Base-by-base conservation (phyloP, 2,113 vertebrate genomes). In the Corythoichthys intestinalis region DNA sequence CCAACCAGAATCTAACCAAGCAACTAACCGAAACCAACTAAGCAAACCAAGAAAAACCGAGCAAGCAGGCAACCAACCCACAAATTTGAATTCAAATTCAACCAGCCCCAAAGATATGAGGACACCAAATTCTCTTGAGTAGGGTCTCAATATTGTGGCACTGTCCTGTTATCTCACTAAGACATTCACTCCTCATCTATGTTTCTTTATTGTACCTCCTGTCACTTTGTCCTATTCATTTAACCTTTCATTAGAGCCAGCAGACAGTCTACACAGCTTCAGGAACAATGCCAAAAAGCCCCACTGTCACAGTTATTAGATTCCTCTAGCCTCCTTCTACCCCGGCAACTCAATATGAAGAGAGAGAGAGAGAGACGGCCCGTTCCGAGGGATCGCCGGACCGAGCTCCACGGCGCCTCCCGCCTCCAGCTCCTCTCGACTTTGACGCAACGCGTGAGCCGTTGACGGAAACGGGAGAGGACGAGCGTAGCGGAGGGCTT, bases 281-380 rank as follows among this genome's bases (percentile, higher is more conserved):
- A 88, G 93, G 93, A 93, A 92, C 92, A 94, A 94, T 91, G 93
- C 93, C 90, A 96, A 95, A 95, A 94, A 94, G 93, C 94, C 94
- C 93, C 93, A 94, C 95, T 95, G 95, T 96, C 95, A 97, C 94
- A 96, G 93, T 98, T 98, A 98, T 98, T 98, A 97, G 95, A 98
- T 98, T 98, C 95, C 94, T 95, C 83, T 69, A 83, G 73, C 82
- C 89, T 2, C 92, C 93, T 91, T 94, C 93, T 96, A 93, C 82
- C 96, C 94, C 90, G 90, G 96, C 96, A 98, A 97, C 96, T 94
- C 91, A 90, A 92, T 93, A 96, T 89, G 84, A 85, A 28, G 20
- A 28, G 20, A 28, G 20, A 28, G 20, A 85, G 65, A 54, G 37
- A 17, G 41, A 46, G 44, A 47, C 20, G 61, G 44, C 20, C 20